Evolutionary conservation across 2,888 invertebrate genomes (phyloP).

Genomic region (Bugula neritina): DNA sequence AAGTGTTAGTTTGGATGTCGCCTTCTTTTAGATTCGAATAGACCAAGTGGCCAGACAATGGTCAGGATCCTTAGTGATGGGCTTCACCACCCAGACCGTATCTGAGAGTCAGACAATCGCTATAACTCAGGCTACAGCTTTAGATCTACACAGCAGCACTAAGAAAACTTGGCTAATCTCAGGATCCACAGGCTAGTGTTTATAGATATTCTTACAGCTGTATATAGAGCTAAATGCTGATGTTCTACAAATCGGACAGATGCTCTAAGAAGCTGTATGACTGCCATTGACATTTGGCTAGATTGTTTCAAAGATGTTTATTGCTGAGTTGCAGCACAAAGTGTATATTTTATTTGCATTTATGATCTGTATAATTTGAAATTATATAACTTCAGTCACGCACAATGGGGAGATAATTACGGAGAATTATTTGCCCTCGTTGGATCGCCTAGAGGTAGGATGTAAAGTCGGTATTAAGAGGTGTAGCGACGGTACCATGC

Average conservation of each 20-base stretch:
- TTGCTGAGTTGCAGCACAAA: too few relatives aligned
- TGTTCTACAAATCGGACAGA: too few relatives aligned
- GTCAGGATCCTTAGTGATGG: constrained; percentile 86
- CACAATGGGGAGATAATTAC: constrained; percentile 64
- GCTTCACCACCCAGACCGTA: constrained; percentile 71
- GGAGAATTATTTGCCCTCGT: constrained; percentile 66
- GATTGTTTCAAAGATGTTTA: too few relatives aligned
- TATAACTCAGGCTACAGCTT: constrained; percentile 43
- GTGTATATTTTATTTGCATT: too few relatives aligned
- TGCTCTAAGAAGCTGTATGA: too few relatives aligned
- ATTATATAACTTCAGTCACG: constrained; percentile 53
- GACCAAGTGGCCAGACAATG: constrained; percentile 83
- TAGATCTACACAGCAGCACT: constrained; percentile 38
- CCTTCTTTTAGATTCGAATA: constrained; percentile 58
- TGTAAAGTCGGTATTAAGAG: constrained; percentile 79
- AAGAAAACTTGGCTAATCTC: constrained; percentile 49
- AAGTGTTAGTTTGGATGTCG: too few relatives aligned
- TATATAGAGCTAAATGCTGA: too few relatives aligned
- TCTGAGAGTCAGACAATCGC: constrained; percentile 61
- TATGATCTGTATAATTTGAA: background rate
- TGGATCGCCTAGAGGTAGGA: constrained; percentile 70
- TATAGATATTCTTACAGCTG: background rate
- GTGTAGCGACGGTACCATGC: constrained; percentile 68
- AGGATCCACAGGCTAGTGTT: constrained; percentile 59
- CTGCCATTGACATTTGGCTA: too few relatives aligned